A percentile compares a stretch with the other conserved stretches of the same genome.
Conservation (phyloP, 2,888 invertebrate genomes). For the Argyresthia goedartella region DNA sequence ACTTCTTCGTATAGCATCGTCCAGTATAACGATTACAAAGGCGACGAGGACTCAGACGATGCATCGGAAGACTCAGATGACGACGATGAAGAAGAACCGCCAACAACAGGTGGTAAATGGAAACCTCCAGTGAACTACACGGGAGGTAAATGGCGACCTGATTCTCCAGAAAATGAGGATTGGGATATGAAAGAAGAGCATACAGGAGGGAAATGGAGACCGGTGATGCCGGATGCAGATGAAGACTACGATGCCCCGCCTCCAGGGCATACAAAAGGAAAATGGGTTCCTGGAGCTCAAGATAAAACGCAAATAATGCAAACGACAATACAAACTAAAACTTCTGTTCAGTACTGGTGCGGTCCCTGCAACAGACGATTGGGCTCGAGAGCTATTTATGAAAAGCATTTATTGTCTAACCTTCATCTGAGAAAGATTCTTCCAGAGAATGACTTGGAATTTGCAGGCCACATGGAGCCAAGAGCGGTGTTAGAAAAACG, state of each 20-base stretch:
- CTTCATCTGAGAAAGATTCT: conserved; percentile 77
- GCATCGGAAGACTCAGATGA: conserved; percentile 71
- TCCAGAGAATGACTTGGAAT: conserved; percentile 78
- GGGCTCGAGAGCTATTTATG: conserved; percentile 80
- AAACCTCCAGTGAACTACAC: conserved; percentile 72
- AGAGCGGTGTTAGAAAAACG: conserved; percentile 35
- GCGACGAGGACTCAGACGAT: conserved; percentile 60
- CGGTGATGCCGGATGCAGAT: conserved; percentile 50
- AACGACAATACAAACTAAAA: conserved; percentile 60
- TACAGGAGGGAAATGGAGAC: conserved; percentile 77
- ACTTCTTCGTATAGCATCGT: conserved; percentile 44
- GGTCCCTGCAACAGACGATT: conserved; percentile 83
- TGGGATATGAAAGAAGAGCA: conserved; percentile 69
- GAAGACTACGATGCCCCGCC: conserved; percentile 73
- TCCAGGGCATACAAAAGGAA: conserved; percentile 80
- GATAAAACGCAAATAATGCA: conserved; percentile 68
- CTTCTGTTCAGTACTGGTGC: conserved; percentile 80
- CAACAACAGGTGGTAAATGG: conserved; percentile 79
- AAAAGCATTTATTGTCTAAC: conserved; percentile 81
- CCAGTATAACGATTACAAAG: conserved; percentile 49
- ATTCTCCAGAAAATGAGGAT: conserved; percentile 60
- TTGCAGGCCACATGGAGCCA: conserved; percentile 56
- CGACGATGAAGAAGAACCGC: conserved; percentile 64
- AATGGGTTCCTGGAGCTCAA: conserved; percentile 82
- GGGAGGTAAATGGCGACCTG: conserved; percentile 60